Base-by-base conservation (phyloP, 2,888 invertebrate genomes). In the Erpobdella octoculata region DNA sequence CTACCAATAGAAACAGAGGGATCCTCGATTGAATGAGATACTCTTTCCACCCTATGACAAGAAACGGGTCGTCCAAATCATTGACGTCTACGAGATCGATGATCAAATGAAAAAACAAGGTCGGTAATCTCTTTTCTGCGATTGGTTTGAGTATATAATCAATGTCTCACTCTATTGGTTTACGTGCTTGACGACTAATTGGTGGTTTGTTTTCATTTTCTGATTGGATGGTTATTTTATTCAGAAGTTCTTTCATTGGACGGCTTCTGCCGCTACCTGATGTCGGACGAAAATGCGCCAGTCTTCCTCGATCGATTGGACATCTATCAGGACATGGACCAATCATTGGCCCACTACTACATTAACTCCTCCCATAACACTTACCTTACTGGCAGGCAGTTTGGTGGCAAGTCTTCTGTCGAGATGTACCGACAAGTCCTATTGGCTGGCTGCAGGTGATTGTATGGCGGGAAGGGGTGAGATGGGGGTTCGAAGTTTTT, bases 271-370 rank as follows among this genome's bases (percentile, higher is more conserved):
- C 89, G 96, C 74, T 98, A 97, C 86, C 88, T 98, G 77, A 98
- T 99, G 95, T 97, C 97, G 0, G 98, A 99, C 83, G 98, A 99
- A 85, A 99, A 99, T 85, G 95, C 97, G 0, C 97, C 98, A 0
- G 97, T 99, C 75, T 98, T 98, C 85, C 87, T 98, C 77, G 98
- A 98, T 85, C 88, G 96, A n/a, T 86, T 97, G 77, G 96, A 96
- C 82, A 91, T 92, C 80, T 86, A 86, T 79, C 86, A 86, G 83
- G 97, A 98, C 77, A 97, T 99, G 98, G 97, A 98, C 83, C 95
- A 97, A 82, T 92, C 98, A 0, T 83, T 99, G 71, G 90, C 93
- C 9, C 97, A 98, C 83, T 98, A 99, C 85, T 98, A 96, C 85
- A 98, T 98, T 80, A 98, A 99, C 86, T 95, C 94, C 41, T 83